Base-by-base conservation (phyloP, 1,140 invertebrate genomes). In the Trichoplusia ni region DNA sequence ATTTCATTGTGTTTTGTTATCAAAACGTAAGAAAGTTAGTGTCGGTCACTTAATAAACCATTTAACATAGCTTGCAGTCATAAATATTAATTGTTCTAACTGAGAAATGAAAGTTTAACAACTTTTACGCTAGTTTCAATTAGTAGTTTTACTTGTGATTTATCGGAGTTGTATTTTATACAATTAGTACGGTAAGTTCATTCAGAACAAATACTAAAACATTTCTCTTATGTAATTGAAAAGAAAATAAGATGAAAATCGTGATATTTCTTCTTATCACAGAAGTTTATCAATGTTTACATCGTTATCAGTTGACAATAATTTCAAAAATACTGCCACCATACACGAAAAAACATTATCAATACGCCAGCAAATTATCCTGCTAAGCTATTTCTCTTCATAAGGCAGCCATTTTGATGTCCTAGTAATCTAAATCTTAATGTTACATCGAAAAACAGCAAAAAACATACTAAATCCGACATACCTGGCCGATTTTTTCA, bases 401-500 rank as follows among this genome's bases (percentile, higher is more conserved):
- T 16, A 37, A 31, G 73, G 61, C 66, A 64, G 77, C 82, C 81
- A 85, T 82, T 70, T 78, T 81, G 54, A 4, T 7, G n/a, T 14
- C 16, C 33, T 19, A 38, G 6, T 16, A 5, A 71, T 53, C 14
- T 25, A 44, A 59, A 21, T 58, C 19, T 35, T 14, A 11, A 35
- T 9, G 44, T 54, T 40, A 31, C 25, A 3, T 42, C 31, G 46
- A 53, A 64, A 61, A 58, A 66, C 29, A 14, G 7, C n/a, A 51
- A 23, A 60, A 38, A 38, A 40, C 8, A 4, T 9, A 16, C 7
- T 56, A 14, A 69, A 44, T 11, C 40, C 59, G 44, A 67, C 38
- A 18, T 81, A 86, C 84, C 84, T 86, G 73, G 19, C 38, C 65
- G 35, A 63, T 69, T 69, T 64, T 62, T 67, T 27, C 35, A 59